phyloP scores from a whole-genome alignment of 2,113 vertebrate species.

The Labrus mixtus region DNA sequence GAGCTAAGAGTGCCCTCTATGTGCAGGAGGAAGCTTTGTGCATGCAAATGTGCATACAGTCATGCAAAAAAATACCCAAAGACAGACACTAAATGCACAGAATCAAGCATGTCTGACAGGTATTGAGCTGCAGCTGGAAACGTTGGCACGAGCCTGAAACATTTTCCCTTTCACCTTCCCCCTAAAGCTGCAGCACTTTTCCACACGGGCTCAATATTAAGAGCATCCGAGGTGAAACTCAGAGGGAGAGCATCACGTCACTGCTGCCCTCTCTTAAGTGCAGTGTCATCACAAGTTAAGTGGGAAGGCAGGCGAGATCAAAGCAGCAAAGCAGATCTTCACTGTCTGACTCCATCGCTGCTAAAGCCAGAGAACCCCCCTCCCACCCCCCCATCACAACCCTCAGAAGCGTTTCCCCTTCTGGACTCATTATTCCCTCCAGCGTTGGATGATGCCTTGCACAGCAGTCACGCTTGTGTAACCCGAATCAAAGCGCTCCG shows the following conservation, averaged over 20 bases:
- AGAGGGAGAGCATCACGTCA: conserved; percentile 24
- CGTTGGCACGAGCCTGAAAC: conserved; percentile 6
- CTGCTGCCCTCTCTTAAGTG: conserved; percentile 44
- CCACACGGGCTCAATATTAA: neutral
- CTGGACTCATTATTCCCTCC: conserved; percentile 58
- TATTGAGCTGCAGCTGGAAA: neutral
- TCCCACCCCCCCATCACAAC: conserved; percentile 52
- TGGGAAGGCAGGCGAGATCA: conserved; percentile 61
- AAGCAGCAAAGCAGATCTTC: conserved; percentile 66
- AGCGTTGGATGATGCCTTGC: conserved; percentile 24
- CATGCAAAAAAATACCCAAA: conserved; percentile 13
- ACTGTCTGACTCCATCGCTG: conserved; percentile 69
- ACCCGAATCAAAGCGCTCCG: conserved; percentile 56
- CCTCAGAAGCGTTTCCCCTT: conserved; percentile 53
- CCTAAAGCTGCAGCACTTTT: conserved; percentile 3
- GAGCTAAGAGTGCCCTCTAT: conserved; percentile 80
- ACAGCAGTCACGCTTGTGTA: conserved; percentile 53
- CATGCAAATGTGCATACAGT: conserved; percentile 17
- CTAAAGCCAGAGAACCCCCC: conserved; percentile 55
- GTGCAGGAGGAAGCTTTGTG: conserved; percentile 36
- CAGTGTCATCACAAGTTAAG: conserved; percentile 66
- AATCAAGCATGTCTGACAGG: neutral
- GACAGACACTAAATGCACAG: neutral
- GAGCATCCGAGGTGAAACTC: conserved; percentile 40
- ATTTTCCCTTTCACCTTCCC: neutral